These are phyloP conservation scores for Xiphydria camelus DNA, from an alignment of 2,888 invertebrate genomes.

Conservation along the genomic window DNA sequence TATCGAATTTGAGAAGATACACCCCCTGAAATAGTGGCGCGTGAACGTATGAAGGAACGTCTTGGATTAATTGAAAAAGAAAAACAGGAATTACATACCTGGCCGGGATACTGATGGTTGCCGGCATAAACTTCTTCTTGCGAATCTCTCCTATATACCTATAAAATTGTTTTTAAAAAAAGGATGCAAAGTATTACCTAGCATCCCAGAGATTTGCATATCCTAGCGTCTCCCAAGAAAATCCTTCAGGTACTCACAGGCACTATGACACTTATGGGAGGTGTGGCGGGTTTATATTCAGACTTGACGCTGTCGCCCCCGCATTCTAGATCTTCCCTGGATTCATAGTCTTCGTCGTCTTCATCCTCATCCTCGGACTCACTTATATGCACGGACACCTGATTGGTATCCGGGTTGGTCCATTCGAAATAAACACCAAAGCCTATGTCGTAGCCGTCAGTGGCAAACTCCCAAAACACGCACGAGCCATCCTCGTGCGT, in stretches of 20 bases:
- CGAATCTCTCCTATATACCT: constrained; percentile 94
- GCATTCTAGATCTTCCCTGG: constrained; percentile 64
- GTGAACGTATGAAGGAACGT: neutral
- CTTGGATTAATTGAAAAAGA: neutral
- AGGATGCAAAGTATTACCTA: too few species aligned
- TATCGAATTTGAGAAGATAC: constrained; percentile 98
- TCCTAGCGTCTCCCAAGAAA: too few species aligned
- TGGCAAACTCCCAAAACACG: constrained; percentile 99
- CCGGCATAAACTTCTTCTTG: constrained; percentile 97
- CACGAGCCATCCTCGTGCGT: constrained; percentile 92
- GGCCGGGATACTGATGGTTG: constrained; percentile 92
- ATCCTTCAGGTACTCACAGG: constrained; percentile 47
- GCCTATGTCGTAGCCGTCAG: constrained; percentile 95
- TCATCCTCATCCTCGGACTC: constrained; percentile 93
- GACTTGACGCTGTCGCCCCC: constrained; percentile 42
- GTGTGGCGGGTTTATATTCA: constrained; percentile 44
- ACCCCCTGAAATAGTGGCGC: constrained; percentile 74
- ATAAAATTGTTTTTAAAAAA: constrained; percentile 64
- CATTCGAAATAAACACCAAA: constrained; percentile 99
- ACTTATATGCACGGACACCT: constrained; percentile 91
- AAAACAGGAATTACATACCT: constrained; percentile 31
- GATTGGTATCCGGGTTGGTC: constrained; percentile 82
- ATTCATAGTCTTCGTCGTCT: constrained; percentile 67
- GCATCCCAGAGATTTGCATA: too few species aligned
- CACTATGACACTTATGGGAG: constrained; percentile 49